Conservation (phyloP, 2,797 vertebrate genomes). For the Phrynocephalus vlangalii region DNA sequence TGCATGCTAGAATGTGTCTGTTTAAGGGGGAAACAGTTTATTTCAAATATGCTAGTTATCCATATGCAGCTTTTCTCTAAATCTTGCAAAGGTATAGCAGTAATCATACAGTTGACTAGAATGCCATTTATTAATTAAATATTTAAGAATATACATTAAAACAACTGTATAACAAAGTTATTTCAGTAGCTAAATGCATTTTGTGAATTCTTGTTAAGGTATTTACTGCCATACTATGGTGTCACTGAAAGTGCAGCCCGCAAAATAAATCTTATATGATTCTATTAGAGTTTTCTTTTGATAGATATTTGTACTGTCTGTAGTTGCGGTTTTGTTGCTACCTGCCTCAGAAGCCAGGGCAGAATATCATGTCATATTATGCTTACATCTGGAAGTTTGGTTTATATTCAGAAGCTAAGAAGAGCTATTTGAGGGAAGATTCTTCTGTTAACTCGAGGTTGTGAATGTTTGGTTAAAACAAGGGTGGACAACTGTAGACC, state of each 20-base stretch:
- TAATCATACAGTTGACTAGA: not conserved
- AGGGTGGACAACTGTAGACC: too few relatives aligned
- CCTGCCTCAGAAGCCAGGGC: not conserved
- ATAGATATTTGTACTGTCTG: not conserved
- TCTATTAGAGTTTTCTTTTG: not conserved
- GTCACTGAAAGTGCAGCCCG: conserved; percentile 4
- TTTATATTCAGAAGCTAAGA: not conserved
- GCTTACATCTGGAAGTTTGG: not conserved
- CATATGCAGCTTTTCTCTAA: not conserved
- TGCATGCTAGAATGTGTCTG: not conserved
- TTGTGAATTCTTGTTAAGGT: not conserved
- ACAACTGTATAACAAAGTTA: not conserved
- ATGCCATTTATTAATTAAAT: not conserved
- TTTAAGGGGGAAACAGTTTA: not conserved
- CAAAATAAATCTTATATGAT: conserved; percentile 2
- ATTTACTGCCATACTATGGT: conserved; percentile 13
- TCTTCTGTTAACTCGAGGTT: not conserved
- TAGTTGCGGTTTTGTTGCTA: not conserved
- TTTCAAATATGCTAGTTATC: not conserved
- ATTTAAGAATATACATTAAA: not conserved
- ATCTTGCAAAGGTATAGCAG: not conserved
- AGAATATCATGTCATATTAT: not conserved
- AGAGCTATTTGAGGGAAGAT: not conserved
- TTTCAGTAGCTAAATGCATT: not conserved
- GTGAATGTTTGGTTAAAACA: not conserved